These are phyloP conservation scores for Sepioteuthis lessoniana DNA, from an alignment of 2,888 invertebrate genomes.

Conservation along the genomic window DNA sequence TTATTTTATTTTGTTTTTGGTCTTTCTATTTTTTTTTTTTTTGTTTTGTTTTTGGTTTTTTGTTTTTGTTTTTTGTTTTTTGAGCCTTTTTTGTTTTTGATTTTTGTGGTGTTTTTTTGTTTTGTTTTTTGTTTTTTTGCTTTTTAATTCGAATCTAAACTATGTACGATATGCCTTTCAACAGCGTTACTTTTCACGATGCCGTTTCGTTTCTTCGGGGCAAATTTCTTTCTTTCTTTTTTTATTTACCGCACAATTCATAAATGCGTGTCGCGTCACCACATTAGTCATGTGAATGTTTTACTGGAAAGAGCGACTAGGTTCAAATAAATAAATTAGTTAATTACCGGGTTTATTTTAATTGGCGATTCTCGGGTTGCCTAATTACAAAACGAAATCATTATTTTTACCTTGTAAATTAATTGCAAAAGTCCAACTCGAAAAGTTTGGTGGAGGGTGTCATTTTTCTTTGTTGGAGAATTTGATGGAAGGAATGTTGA, in stretches of 20 bases:
- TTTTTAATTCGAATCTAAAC: background rate
- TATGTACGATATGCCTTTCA: background rate
- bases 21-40: too few species aligned
- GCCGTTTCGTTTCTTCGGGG: background rate
- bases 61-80: background rate
- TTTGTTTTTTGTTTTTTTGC: background rate
- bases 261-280: background rate
- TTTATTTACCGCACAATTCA: background rate
- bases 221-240: background rate
- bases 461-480: background rate
- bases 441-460: background rate
- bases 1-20: too few species aligned
- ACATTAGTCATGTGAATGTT: background rate
- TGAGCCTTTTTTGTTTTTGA: background rate
- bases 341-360: background rate
- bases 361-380: background rate
- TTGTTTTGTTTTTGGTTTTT: background rate
- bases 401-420: background rate
- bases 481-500: background rate
- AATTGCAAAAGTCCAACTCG: background rate
- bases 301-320: background rate
- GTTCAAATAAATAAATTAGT: background rate
- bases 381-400: background rate
- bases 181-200: background rate
- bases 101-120: background rate